Evolutionary conservation across 2,888 invertebrate genomes (phyloP).

Genomic region (Eurytoma californica): DNA sequence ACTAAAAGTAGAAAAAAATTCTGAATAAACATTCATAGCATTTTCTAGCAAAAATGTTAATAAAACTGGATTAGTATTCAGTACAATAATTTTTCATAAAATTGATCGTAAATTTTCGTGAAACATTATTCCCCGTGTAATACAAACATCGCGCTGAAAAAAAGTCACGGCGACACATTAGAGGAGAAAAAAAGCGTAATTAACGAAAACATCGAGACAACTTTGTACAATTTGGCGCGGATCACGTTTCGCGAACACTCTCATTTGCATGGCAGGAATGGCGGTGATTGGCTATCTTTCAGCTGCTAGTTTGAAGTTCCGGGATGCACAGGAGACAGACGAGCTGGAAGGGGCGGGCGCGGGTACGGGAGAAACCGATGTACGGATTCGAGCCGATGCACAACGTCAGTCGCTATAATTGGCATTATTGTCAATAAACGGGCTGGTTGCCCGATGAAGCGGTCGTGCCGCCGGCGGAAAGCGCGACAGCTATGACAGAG

Average conservation of each 20-base stretch:
- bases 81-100: no score
- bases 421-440: constrained; percentile 56
- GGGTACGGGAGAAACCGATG: constrained; percentile 22
- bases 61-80: no score
- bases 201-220: no score
- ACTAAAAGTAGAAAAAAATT: no score
- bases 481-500: constrained; percentile 8
- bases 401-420: constrained; percentile 54
- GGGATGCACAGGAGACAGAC: background rate
- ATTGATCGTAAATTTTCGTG: no score
- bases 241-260: background rate
- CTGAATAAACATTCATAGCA: no score
- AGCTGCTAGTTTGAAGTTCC: constrained; percentile 44
- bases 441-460: constrained; percentile 27
- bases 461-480: background rate
- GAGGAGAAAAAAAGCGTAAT: background rate
- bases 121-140: background rate
- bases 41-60: no score
- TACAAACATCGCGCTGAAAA: background rate
- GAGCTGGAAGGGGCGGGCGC: background rate
- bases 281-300: constrained; percentile 29
- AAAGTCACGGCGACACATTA: background rate
- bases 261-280: background rate
- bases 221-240: background rate
- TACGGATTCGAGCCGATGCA: constrained; percentile 43